Conservation (phyloP, 2,113 vertebrate genomes). For the Oenanthe melanoleuca region DNA sequence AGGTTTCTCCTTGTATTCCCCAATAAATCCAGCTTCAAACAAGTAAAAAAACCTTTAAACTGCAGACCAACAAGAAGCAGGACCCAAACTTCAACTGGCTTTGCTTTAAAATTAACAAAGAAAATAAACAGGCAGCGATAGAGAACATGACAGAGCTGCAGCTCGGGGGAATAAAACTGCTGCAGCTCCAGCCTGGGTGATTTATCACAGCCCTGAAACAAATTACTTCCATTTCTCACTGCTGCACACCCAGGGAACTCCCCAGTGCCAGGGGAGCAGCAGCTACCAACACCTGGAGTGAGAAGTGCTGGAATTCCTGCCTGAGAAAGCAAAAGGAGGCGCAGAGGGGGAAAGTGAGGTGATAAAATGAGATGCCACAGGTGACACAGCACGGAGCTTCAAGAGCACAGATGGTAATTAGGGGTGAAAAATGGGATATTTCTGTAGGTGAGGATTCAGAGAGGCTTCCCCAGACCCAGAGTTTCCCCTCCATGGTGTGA, state of each 20-base stretch:
- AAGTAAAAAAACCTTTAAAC: not conserved
- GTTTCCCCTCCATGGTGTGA: not conserved
- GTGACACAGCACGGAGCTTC: not conserved
- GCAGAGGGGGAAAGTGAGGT: not conserved
- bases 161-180: conserved; percentile 1
- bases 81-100: not conserved
- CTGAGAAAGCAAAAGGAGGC: not conserved
- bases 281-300: not conserved
- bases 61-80: not conserved
- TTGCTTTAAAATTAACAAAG: conserved; percentile 33
- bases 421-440: rapidly evolving
- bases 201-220: conserved; percentile 32
- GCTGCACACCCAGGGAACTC: not conserved
- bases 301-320: not conserved
- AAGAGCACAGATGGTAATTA: not conserved
- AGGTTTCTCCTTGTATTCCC: not conserved
- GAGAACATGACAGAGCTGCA: not conserved
- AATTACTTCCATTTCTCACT: conserved; percentile 23
- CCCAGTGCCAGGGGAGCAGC: not conserved
- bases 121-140: not conserved
- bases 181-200: not conserved
- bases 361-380: not conserved
- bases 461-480: not conserved
- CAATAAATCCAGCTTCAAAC: not conserved
- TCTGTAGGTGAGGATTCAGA: not conserved